Conservation (phyloP, 2,113 vertebrate species). For the Cyprinodon tularosa region DNA sequence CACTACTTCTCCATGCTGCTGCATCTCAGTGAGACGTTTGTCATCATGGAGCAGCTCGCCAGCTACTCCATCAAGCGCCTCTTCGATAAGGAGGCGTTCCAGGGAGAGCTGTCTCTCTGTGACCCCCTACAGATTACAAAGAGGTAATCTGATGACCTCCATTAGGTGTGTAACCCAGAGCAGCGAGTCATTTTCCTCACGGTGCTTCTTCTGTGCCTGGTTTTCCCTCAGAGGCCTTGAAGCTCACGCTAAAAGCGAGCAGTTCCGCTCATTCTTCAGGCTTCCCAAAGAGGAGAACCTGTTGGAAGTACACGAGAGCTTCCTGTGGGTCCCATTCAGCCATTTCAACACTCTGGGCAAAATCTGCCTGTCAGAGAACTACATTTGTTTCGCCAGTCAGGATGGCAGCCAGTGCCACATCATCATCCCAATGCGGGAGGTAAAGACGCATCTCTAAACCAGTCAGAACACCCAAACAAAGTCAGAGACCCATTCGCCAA, state of each 20-base stretch:
- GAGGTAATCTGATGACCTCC: constrained; percentile 77
- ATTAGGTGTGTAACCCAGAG: too few species aligned
- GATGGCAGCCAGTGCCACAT: constrained; percentile 90
- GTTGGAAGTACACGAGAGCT: constrained; percentile 92
- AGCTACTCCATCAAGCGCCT: constrained; percentile 92
- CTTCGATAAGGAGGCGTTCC: constrained; percentile 96
- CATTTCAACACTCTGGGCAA: constrained; percentile 91
- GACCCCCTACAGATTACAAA: constrained; percentile 94
- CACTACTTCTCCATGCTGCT: constrained; percentile 98
- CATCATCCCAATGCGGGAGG: constrained; percentile 93
- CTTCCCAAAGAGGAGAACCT: constrained; percentile 91
- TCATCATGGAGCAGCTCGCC: constrained; percentile 96
- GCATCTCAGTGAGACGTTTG: constrained; percentile 92
- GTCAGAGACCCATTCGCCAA: neutral
- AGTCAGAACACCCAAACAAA: constrained; percentile 6
- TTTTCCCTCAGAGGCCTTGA: constrained; percentile 86
- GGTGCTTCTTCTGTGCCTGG: neutral
- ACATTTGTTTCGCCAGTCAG: constrained; percentile 95
- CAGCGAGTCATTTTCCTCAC: constrained; percentile 1
- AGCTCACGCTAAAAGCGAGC: constrained; percentile 88
- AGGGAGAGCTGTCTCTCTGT: constrained; percentile 85
- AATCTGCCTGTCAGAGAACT: constrained; percentile 95
- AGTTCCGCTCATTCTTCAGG: constrained; percentile 91
- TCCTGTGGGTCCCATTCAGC: constrained; percentile 93
- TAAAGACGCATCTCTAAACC: constrained; percentile 50